phyloP scores from a whole-genome alignment of 2,113 vertebrate species.

The Turnix velox region DNA sequence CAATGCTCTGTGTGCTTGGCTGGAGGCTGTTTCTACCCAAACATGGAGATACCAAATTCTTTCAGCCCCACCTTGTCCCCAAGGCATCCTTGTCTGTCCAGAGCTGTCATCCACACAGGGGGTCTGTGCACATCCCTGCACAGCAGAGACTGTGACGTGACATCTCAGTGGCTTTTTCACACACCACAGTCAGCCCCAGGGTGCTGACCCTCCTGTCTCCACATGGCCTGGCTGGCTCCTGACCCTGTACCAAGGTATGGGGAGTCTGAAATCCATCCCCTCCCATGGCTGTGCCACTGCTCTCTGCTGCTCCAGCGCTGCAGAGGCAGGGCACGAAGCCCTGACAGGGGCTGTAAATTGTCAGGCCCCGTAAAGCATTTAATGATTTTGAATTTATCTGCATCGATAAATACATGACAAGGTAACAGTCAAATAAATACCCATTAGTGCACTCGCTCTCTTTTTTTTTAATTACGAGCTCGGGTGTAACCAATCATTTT shows the following conservation, averaged over 20 bases:
- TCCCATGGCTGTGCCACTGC: accelerated
- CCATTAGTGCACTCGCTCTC: conserved; percentile 63
- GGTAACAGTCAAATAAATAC: conserved; percentile 74
- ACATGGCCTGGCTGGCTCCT: accelerated
- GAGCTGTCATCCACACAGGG: not conserved
- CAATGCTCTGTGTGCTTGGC: not conserved
- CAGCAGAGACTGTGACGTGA: accelerated
- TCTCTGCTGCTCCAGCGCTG: accelerated
- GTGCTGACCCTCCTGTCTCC: not conserved
- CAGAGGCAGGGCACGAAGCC: not conserved
- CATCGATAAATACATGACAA: conserved; percentile 74
- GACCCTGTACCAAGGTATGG: not conserved
- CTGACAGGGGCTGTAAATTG: conserved; percentile 56
- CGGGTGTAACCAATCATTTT: conserved; percentile 68
- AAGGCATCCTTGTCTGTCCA: not conserved
- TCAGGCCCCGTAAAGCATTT: conserved; percentile 64
- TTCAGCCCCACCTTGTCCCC: not conserved
- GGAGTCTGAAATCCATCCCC: not conserved
- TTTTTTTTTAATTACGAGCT: conserved; percentile 64
- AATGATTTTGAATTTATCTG: conserved; percentile 74
- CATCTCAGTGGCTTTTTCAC: not conserved
- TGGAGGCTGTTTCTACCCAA: not conserved
- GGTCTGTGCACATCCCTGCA: accelerated
- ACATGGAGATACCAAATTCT: not conserved
- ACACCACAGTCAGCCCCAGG: accelerated